Evolutionary conservation across 2,113 vertebrate species (phyloP).

Genomic region (Tapirus terrestris): DNA sequence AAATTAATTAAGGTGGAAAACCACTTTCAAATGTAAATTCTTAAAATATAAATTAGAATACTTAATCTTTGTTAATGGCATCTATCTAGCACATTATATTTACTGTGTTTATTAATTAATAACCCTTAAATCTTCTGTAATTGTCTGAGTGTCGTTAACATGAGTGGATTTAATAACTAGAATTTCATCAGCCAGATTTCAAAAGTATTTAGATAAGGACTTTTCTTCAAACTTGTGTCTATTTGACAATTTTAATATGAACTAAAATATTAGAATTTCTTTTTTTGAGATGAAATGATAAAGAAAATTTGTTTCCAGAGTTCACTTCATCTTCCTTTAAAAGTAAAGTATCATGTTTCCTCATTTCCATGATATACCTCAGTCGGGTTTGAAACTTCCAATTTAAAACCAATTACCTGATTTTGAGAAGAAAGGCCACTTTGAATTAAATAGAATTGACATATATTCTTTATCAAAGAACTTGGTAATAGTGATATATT

Average conservation of each 20-base stretch:
- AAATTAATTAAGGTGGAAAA: constrained; percentile 27
- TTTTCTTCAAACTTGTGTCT: neutral
- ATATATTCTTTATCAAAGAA: constrained; percentile 20
- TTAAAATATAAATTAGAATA: constrained; percentile 1
- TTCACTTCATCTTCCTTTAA: neutral
- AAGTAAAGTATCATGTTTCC: neutral
- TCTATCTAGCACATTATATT: neutral
- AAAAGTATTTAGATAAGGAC: neutral
- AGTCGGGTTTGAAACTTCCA: neutral
- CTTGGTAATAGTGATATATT: neutral
- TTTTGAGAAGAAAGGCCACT: constrained; percentile 12
- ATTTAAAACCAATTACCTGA: neutral
- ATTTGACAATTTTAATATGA: neutral
- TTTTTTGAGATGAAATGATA: neutral
- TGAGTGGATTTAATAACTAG: neutral
- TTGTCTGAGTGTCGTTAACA: neutral
- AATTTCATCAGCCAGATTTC: neutral
- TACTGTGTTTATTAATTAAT: constrained; percentile 1
- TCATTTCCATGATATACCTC: neutral
- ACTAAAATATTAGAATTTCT: neutral
- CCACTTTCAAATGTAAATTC: neutral
- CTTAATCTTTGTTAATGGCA: neutral
- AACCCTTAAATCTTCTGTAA: neutral
- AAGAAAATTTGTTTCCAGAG: neutral
- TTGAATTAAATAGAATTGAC: neutral